Percentiles rank a stretch among this genome's conserved stretches.
Conservation (phyloP, 1,140 invertebrate species). For the Drosophila obscura region DNA sequence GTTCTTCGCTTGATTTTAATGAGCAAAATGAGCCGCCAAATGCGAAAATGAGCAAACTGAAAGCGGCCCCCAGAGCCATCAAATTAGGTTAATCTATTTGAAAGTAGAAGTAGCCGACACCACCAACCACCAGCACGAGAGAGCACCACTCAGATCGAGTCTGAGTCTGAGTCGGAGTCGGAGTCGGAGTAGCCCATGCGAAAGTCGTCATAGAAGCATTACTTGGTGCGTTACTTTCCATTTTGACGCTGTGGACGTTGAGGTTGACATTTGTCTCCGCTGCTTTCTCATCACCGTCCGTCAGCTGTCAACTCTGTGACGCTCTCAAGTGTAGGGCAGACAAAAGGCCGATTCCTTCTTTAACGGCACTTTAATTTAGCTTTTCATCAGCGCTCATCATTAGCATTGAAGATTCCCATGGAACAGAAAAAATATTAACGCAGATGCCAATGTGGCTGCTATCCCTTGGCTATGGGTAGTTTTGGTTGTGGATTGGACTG, state of each 20-base stretch:
- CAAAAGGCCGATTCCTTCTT: conserved; percentile 19
- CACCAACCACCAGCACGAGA: background rate
- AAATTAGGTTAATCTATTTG: conserved; percentile 80
- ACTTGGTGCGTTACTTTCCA: conserved; percentile 46
- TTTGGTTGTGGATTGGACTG: no score
- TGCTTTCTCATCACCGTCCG: conserved; percentile 17
- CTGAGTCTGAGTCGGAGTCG: background rate
- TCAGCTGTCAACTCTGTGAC: conserved; percentile 25
- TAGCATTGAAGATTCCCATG: conserved; percentile 12
- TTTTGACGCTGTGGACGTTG: conserved; percentile 25
- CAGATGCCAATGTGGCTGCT: background rate
- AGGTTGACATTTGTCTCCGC: conserved; percentile 4
- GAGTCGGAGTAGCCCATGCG: conserved; percentile 2
- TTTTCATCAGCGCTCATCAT: conserved; percentile 20
- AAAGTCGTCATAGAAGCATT: conserved; percentile 43
- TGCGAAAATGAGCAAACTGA: conserved; percentile 32
- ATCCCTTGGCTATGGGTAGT: background rate
- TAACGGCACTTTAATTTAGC: conserved; percentile 37
- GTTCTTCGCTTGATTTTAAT: conserved; percentile 44
- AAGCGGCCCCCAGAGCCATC: conserved; percentile 45
- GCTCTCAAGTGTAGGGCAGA: no score
- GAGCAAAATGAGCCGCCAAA: conserved; percentile 45
- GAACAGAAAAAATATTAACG: conserved; percentile 7
- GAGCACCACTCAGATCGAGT: conserved; percentile 2
- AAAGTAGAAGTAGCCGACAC: conserved; percentile 56